phyloP scores from a whole-genome alignment of 2,113 vertebrate species.

The Sialia sialis region DNA sequence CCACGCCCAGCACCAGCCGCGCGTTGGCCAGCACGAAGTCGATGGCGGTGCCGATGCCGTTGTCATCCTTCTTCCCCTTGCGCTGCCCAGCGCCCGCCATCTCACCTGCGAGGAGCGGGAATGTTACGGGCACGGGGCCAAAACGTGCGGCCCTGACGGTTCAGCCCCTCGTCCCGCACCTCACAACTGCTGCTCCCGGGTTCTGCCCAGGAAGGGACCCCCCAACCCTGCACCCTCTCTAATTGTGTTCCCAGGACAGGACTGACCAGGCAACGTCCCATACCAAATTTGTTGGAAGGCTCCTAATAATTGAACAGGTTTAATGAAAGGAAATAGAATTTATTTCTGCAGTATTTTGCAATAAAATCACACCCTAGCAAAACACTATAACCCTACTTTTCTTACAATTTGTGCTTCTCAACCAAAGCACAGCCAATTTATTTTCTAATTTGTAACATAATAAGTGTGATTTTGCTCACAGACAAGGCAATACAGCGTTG shows the following conservation, averaged over 20 bases:
- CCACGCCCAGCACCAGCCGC: conserved; percentile 94
- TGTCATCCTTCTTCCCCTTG: conserved; percentile 93
- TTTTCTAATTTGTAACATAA: not conserved
- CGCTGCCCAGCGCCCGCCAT: conserved; percentile 92
- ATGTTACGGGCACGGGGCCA: rapidly evolving
- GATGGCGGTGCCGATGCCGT: conserved; percentile 91
- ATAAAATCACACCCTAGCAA: not conserved
- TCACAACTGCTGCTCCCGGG: rapidly evolving
- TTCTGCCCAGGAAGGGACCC: not conserved
- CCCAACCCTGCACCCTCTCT: not conserved
- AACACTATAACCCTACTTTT: not conserved
- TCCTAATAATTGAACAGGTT: not conserved
- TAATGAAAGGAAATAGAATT: not conserved
- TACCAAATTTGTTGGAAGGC: not conserved
- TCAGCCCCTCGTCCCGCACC: not conserved
- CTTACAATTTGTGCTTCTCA: not conserved
- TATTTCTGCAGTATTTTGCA: not conserved
- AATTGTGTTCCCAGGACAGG: not conserved
- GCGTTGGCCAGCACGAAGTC: conserved; percentile 97
- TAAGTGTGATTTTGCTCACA: not conserved
- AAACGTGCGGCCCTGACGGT: rapidly evolving
- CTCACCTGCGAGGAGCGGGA: conserved; percentile 4
- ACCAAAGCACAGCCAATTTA: not conserved
- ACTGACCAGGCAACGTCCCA: not conserved
- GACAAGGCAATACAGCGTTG: not conserved